Evolutionary conservation across 1,140 invertebrate genomes (phyloP).

Genomic region (Pseudomyrmex dendroicus): DNA sequence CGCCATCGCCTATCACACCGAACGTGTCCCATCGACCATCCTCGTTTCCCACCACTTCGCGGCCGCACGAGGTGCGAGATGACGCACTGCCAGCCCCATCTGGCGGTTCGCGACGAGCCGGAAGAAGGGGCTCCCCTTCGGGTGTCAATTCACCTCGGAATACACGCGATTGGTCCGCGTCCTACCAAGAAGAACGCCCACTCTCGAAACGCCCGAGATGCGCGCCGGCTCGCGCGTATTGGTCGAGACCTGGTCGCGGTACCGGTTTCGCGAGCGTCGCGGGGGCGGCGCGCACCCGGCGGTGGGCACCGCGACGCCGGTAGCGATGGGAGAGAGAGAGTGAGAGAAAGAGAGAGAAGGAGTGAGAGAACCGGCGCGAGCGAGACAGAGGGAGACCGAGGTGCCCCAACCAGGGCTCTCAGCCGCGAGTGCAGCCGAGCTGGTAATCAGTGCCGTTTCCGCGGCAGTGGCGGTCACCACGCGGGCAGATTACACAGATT

Average conservation of each 20-base stretch:
- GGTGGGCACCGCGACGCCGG: slow-evolving; percentile 65
- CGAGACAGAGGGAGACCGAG: slow-evolving; percentile 54
- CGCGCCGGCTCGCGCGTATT: slow-evolving; percentile 67
- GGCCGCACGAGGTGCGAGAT: neutral
- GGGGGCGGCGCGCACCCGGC: slow-evolving; percentile 77
- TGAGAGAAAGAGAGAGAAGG: slow-evolving; percentile 13
- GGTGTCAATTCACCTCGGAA: slow-evolving; percentile 21
- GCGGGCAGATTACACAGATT: slow-evolving; percentile 77
- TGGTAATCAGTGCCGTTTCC: slow-evolving; percentile 85
- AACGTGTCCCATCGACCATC: slow-evolving; percentile 59
- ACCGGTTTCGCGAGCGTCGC: slow-evolving; percentile 78
- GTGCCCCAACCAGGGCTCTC: slow-evolving; percentile 69
- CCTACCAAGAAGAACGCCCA: slow-evolving; percentile 68
- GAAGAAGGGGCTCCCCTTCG: slow-evolving; percentile 25
- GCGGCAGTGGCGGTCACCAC: slow-evolving; percentile 82
- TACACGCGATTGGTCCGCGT: slow-evolving; percentile 67
- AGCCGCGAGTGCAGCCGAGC: slow-evolving; percentile 73
- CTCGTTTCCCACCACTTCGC: slow-evolving; percentile 40
- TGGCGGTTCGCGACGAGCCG: slow-evolving; percentile 35
- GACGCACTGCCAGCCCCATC: slow-evolving; percentile 56
- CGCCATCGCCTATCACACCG: slow-evolving; percentile 53
- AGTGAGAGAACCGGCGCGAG: neutral
- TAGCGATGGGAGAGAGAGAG: slow-evolving; percentile 59
- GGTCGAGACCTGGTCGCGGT: slow-evolving; percentile 72
- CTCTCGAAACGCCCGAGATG: slow-evolving; percentile 69